phyloP scores from a whole-genome alignment of 2,113 vertebrate genomes.

The Oreochromis aureus region DNA sequence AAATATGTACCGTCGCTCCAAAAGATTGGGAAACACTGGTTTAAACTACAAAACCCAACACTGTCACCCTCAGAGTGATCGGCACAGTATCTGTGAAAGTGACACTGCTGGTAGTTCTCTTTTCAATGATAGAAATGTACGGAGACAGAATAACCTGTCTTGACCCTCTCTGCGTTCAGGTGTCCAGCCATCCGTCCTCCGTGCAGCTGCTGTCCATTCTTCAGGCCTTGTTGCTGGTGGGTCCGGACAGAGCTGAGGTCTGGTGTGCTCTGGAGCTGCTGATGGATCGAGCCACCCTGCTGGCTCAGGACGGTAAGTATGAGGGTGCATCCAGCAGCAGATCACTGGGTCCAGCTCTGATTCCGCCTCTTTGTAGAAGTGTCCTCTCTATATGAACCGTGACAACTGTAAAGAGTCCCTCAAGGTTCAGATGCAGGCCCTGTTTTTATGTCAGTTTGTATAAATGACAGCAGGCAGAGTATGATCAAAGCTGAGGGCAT shows the following conservation, averaged over 20 bases:
- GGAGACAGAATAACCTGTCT: background rate
- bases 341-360: background rate
- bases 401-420: background rate
- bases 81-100: background rate
- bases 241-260: conserved; percentile 71
- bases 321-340: background rate
- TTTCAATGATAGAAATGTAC: background rate
- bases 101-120: background rate
- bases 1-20: background rate
- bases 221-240: conserved; percentile 83
- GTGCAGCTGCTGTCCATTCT: conserved; percentile 85
- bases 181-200: conserved; percentile 82
- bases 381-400: too few relatives aligned
- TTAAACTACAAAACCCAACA: background rate
- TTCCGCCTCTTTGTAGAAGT: too few relatives aligned
- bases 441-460: background rate
- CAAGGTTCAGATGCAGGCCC: background rate
- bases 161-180: conserved; percentile 54
- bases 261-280: conserved; percentile 84
- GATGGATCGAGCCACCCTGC: conserved; percentile 77
- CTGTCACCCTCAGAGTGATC: background rate
- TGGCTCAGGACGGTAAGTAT: conserved; percentile 82
- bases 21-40: background rate
- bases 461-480: too few relatives aligned
- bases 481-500: too few relatives aligned